Base-by-base conservation (phyloP, 2,797 vertebrate species). In the Telmatherina bonti region DNA sequence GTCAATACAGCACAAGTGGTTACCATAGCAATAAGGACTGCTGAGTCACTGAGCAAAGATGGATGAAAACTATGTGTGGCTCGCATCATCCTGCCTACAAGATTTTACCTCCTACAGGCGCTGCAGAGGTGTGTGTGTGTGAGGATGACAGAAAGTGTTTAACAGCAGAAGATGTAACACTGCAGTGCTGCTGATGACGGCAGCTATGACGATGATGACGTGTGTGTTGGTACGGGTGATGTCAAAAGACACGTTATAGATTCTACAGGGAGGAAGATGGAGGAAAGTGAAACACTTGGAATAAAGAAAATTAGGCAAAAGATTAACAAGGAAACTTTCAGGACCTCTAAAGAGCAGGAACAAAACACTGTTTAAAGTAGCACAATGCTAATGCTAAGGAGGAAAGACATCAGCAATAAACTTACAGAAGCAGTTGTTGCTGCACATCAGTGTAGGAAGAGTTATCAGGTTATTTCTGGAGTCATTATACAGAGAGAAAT, bases 11-110 rank as follows among this genome's bases (percentile, higher is more conserved):
- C 20, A 22, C 51, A 36, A 33, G 60, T 31, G 53, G 83, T 84
- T 84, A 74, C 77, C 77, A 87, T 89, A 62, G 84, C 70, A 81
- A 88, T 76, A n/a, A 54, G 58, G 47, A 74, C 20, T 67, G 74
- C 78, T 70, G 62, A 69, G 73, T 83, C 84, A 81, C 57, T 27
- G 12, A 68, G 36, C 61, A 27, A 65, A 35, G 53, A 71, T 11
- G 36, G 43, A 16, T 51, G 53, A n/a, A 0, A 5, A 20, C 20
- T n/a, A 9, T 38, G 64, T 6, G 45, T 27, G 76, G 66, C 29
- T 49, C 45, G 13, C n/a, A 47, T n/a, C 16, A 45, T n/a, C 1
- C 43, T 20, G 43, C 43, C n/a, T n/a, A 1, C 9, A n/a, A 7
- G 27, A 27, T 38, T 27, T 41, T 58, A 24, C 26, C 13, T 8